These are phyloP conservation scores for Pygmarrhopalites habei DNA, from an alignment of 1,140 invertebrate species.

Conservation along the genomic window DNA sequence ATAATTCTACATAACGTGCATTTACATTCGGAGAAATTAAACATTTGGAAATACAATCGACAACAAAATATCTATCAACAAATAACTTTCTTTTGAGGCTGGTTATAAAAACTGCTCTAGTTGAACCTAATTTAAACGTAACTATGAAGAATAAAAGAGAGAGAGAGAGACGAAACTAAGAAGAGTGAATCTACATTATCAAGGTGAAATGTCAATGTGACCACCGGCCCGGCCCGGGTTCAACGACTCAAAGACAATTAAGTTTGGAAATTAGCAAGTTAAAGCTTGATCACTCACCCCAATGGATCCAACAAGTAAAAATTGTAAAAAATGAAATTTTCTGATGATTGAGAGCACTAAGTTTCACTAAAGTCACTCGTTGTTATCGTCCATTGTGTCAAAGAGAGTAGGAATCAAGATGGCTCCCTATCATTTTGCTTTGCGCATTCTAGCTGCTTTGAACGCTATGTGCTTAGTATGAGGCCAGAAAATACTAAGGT, in stretches of 20 bases:
- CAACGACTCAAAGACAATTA: background rate
- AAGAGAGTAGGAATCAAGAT: too few relatives aligned
- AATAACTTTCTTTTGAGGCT: too few relatives aligned
- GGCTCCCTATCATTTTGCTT: conserved; percentile 13
- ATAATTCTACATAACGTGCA: too few relatives aligned
- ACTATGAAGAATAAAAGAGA: background rate
- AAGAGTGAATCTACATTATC: background rate
- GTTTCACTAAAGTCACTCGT: conserved; percentile 17
- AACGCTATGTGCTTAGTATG: too few relatives aligned
- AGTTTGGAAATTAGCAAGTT: background rate
- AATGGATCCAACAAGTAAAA: conserved; percentile 19
- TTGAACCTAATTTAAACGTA: background rate
- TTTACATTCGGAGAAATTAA: too few relatives aligned
- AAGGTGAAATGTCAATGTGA: conserved; percentile 10
- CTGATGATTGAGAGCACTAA: conserved; percentile 7
- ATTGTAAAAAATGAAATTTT: conserved; percentile 12
- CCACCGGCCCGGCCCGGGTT: conserved; percentile 3
- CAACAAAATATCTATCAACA: too few relatives aligned
- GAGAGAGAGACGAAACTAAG: too few relatives aligned
- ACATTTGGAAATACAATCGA: too few relatives aligned
- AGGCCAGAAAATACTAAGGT: too few relatives aligned
- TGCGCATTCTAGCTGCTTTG: too few relatives aligned
- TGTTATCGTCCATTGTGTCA: conserved; percentile 25
- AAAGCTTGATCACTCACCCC: conserved; percentile 3
- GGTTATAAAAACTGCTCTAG: background rate